These are phyloP conservation scores for Cheilosia pagana DNA, from an alignment of 2,888 invertebrate species.

Conservation along the genomic window DNA sequence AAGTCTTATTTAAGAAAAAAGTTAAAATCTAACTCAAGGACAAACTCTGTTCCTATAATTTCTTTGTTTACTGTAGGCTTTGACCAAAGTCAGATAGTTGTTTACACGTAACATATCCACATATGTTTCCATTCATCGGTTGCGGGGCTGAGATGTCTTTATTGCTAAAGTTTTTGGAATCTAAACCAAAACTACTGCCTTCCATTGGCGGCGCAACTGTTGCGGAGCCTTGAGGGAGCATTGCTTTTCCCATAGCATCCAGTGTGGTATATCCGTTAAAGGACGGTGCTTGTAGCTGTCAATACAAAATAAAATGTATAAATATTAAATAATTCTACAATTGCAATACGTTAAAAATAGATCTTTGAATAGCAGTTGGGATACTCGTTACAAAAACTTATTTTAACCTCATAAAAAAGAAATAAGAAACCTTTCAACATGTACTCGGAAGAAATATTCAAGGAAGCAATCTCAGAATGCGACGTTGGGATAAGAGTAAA, in stretches of 20 bases:
- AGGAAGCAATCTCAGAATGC: no score
- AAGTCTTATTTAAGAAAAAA: slow-evolving; percentile 62
- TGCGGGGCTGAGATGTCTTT: slow-evolving; percentile 55
- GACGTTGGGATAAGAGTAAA: no score
- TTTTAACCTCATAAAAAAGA: no score
- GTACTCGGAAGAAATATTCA: no score
- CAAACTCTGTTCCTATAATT: background rate
- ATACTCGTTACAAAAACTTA: no score
- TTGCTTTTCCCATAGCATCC: slow-evolving; percentile 76
- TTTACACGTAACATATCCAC: slow-evolving; percentile 80
- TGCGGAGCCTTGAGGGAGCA: slow-evolving; percentile 52
- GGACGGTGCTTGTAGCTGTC: slow-evolving; percentile 33
- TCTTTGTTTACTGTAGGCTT: slow-evolving; percentile 70
- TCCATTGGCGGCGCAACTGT: slow-evolving; percentile 8
- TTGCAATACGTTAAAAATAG: no score
- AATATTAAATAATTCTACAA: background rate
- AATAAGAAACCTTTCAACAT: no score
- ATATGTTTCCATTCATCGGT: slow-evolving; percentile 74
- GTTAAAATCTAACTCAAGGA: slow-evolving; percentile 25
- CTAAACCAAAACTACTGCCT: slow-evolving; percentile 34
- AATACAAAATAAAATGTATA: background rate
- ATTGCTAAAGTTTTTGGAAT: slow-evolving; percentile 52
- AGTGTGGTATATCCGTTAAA: slow-evolving; percentile 77
- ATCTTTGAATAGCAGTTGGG: no score
- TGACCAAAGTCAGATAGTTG: slow-evolving; percentile 80